phyloP scores from a whole-genome alignment of 2,888 invertebrate genomes.

The Philhelius pedissequus region DNA sequence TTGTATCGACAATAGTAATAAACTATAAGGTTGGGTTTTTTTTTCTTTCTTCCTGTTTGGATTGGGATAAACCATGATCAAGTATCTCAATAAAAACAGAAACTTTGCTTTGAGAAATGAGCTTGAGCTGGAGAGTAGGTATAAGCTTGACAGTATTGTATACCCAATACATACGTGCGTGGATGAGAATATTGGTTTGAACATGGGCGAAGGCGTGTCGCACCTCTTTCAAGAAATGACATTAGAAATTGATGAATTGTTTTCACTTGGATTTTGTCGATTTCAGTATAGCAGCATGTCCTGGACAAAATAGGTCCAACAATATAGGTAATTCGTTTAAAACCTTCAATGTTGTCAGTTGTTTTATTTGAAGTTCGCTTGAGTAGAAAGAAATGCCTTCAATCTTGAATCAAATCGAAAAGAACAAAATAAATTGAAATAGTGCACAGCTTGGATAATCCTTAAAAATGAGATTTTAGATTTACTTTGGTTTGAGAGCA shows the following conservation, averaged over 20 bases:
- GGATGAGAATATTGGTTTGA: background rate
- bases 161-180: background rate
- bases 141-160: constrained; percentile 1
- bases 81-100: constrained; percentile 22
- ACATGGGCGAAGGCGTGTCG: constrained; percentile 1
- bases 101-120: constrained; percentile 27
- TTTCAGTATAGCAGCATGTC: constrained; percentile 29
- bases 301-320: constrained; percentile 5
- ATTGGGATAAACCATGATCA: constrained; percentile 9
- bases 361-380: background rate
- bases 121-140: constrained; percentile 1
- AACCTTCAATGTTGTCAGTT: constrained; percentile 7
- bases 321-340: constrained; percentile 19
- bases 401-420: constrained; percentile 9
- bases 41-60: background rate
- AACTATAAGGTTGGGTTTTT: background rate
- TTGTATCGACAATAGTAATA: constrained; percentile 29
- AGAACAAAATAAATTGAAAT: background rate
- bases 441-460: background rate
- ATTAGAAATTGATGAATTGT: constrained; percentile 51
- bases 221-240: constrained; percentile 34
- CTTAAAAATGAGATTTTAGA: background rate
- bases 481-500: background rate
- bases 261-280: constrained; percentile 18
- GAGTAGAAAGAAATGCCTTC: background rate